Evolutionary conservation across 2,113 vertebrate species (phyloP), one percentile per base, ranked within the genome.

Genomic region (Sapajus apella): DNA sequence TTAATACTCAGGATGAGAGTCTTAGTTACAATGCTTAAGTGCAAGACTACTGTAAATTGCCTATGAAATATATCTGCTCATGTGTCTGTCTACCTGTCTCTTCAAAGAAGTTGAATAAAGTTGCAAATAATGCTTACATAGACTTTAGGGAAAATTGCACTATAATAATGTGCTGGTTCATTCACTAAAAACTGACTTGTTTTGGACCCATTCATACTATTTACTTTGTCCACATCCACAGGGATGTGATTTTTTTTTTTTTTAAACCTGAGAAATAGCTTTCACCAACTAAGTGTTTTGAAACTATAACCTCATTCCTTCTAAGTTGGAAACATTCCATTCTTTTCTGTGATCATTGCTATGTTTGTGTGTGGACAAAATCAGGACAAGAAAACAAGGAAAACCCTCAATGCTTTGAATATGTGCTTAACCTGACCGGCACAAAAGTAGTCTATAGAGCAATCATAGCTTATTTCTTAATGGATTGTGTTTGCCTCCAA

Each of bases 271-370:
- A 73, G 45, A 91, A 75, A 45, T 64, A 90, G 20, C 58, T 43
- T 76, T 94, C 45, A n/a, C n/a, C 12, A 17, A 61, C 13, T 55
- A 64, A 58, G 27, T 16, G 30, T 64, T 86, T 96, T 72, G 55
- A 95, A 70, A 93, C 64, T 52, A 10, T 81, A 72, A 70, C 37
- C 64, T 94, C 79, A 21, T 97, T 95, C 35, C 52, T 82, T 87
- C 80, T 45, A 85, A 96, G 37, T 66, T 97, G 89, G 93, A 96
- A 96, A 90, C 56, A 75, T 92, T 90, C 43, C 75, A 90, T 58
- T 56, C 80, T 80, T 72, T 92, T 84, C 90, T 88, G n/a, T 93
- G 64, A 50, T 70, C 64, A 21, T 35, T 93, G 88, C 72, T 90
- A 8, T 58, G 86, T 79, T 37, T 93, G 56, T n/a, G 21, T 84